A percentile compares a stretch with the other conserved stretches of the same genome.
Evolutionary conservation across 2,113 vertebrate species (phyloP).

Genomic region (Corvus hawaiiensis): DNA sequence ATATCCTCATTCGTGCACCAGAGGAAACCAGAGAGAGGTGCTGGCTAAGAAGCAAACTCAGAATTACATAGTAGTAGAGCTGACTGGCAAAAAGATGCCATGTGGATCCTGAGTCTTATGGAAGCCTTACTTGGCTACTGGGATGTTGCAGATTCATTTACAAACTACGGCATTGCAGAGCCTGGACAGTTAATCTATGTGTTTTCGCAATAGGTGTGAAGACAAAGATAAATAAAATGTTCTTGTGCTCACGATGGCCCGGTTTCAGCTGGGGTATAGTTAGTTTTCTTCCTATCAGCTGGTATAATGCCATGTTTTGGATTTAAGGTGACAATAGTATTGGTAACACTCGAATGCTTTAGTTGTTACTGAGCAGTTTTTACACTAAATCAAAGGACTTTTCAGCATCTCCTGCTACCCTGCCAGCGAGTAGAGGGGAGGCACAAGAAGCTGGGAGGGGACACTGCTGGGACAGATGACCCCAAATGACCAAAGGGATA

Average conservation of each 20-base stretch:
- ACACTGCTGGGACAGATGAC: not conserved
- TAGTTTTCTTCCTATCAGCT: not conserved
- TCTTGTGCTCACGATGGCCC: not conserved
- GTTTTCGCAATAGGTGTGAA: not conserved
- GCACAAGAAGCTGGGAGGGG: not conserved
- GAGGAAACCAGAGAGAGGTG: not conserved
- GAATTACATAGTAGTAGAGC: not conserved
- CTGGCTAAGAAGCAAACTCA: not conserved
- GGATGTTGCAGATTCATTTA: not conserved
- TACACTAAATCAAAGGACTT: not conserved
- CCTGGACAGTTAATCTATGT: not conserved
- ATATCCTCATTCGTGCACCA: not conserved
- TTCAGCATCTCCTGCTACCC: not conserved
- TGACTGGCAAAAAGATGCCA: not conserved
- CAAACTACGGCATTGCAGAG: not conserved
- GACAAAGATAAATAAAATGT: not conserved
- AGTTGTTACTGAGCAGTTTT: not conserved
- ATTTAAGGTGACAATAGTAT: not conserved
- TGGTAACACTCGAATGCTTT: not conserved
- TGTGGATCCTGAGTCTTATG: not conserved
- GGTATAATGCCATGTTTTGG: not conserved
- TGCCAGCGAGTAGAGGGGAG: rapidly evolving
- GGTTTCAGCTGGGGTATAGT: not conserved
- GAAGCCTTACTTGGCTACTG: not conserved
- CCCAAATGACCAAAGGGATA: not conserved